Evolutionary conservation across 2,113 vertebrate genomes (phyloP).

Genomic region (Podilymbus podiceps): DNA sequence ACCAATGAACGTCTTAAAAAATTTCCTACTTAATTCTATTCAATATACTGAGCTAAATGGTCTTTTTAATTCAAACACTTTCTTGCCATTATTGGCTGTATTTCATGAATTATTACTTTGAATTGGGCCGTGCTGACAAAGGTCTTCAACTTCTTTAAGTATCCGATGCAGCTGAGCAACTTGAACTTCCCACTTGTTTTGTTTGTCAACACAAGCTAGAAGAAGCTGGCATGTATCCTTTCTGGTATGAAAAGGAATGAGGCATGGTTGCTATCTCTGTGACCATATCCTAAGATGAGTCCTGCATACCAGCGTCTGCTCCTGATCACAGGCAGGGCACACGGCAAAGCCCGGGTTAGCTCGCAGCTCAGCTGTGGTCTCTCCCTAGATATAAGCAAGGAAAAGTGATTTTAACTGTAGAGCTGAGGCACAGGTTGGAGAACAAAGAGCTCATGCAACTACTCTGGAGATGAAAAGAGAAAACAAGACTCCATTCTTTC

Average conservation of each 20-base stretch:
- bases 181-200: not conserved
- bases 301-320: not conserved
- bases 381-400: not conserved
- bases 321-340: not conserved
- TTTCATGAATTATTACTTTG: not conserved
- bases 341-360: not conserved
- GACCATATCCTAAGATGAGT: not conserved
- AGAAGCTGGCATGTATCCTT: not conserved
- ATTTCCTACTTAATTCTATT: not conserved
- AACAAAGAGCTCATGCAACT: not conserved
- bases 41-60: not conserved
- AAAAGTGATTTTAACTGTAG: not conserved
- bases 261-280: not conserved
- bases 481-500: not conserved
- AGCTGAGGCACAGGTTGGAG: not conserved
- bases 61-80: not conserved
- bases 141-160: not conserved
- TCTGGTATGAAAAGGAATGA: not conserved
- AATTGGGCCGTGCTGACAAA: not conserved
- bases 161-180: not conserved
- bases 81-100: not conserved
- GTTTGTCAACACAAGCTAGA: not conserved
- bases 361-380: not conserved
- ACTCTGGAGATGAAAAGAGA: not conserved
- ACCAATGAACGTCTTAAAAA: not conserved